Percentiles rank a stretch among this genome's conserved stretches.
These are phyloP conservation scores for Euura lappo DNA, from an alignment of 1,140 invertebrate genomes.

Conservation along the genomic window DNA sequence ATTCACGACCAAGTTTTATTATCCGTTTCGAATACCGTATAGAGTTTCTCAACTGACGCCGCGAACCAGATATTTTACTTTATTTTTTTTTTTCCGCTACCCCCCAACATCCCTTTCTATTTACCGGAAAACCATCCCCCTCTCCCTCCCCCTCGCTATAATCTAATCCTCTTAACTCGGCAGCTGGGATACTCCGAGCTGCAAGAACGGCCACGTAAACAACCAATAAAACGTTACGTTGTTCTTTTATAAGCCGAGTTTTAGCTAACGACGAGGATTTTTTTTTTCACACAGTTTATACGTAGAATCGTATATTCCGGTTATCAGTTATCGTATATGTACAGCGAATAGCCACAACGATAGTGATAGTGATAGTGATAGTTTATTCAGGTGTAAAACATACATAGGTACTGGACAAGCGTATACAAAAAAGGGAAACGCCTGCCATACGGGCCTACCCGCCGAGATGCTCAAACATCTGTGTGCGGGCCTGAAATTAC, in stretches of 20 bases:
- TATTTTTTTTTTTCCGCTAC: no score
- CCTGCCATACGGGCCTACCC: no score
- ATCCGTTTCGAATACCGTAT: neutral
- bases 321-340: no score
- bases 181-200: neutral
- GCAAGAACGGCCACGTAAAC: neutral
- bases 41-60: neutral
- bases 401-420: no score
- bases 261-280: neutral
- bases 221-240: slow-evolving; percentile 1
- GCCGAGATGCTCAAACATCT: no score
- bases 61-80: neutral
- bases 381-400: no score
- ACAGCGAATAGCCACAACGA: no score
- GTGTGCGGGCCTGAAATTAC: no score
- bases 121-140: neutral
- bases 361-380: no score
- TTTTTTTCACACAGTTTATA: neutral
- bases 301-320: no score
- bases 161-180: neutral
- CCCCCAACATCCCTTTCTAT: neutral
- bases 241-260: neutral
- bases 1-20: neutral
- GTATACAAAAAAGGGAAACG: no score
- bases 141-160: neutral